Base-by-base conservation (phyloP, 1,140 invertebrate species). In the Heliothis virescens region DNA sequence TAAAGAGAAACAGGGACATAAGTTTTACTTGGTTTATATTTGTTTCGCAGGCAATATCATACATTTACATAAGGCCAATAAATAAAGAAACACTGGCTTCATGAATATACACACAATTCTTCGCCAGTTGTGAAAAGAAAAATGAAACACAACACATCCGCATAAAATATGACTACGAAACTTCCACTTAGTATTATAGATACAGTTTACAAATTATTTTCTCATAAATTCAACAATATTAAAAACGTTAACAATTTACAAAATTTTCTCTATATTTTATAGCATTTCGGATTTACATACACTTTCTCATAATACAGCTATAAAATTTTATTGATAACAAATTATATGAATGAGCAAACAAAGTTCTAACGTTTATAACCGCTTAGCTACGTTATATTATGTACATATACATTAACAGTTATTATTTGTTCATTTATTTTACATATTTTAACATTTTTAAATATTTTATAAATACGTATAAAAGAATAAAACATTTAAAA, bases 41-140 rank as follows among this genome's bases (percentile, higher is more conserved):
- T 72, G 82, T 87, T 86, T 87, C 47, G 84, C 85, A 87, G 88
- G 86, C 88, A 87, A 83, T 87, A 86, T 85, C 74, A 86, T 89
- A 89, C 88, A 88, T 85, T 81, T 57, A 81, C 83, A 65, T 82
- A 80, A 86, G 86, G 86, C 88, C 78, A 79, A 83, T 89, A 85
- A 82, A 74, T 83, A 81, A 82, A 82, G 75, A 63, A 75, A 75
- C 15, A 74, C 71, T 82, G 80, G 78, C 83, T 69, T 62, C 50
- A 76, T 52, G 59, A 79, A 5, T 72, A 81, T n/a, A 72, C 72
- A 79, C 21, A 82, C 52, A 82, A 52, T 52, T 47, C 3, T 57
- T 50, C 59, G 78, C 65, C 57, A 81, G 63, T 76, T 72, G 0
- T 50, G 47, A 77, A 73, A 59, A 73, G 78, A 78, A 65, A 34